Evolutionary conservation across 2,888 invertebrate species (phyloP).

Genomic region (Apodemia duryi): DNA sequence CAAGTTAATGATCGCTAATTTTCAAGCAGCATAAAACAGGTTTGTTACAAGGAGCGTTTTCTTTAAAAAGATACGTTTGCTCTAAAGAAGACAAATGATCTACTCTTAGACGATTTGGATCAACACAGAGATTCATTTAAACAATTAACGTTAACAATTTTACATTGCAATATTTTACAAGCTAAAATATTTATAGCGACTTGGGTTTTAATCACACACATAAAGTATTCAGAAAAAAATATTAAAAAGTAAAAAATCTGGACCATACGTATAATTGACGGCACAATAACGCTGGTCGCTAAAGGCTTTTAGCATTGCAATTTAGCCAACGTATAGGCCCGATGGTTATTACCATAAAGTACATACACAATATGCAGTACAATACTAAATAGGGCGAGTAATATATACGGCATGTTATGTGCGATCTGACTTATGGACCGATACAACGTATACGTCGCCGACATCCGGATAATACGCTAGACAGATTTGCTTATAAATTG

Average conservation of each 20-base stretch:
- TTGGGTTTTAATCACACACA: slow-evolving; percentile 1
- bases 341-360: slow-evolving; percentile 20
- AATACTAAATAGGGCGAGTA: slow-evolving; percentile 28
- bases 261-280: slow-evolving; percentile 10
- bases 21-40: no score
- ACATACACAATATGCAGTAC: slow-evolving; percentile 23
- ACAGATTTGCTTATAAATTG: slow-evolving; percentile 72
- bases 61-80: no score
- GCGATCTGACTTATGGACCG: slow-evolving; percentile 44
- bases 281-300: slow-evolving; percentile 8
- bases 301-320: slow-evolving; percentile 19
- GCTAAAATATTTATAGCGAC: background rate
- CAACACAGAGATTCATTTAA: no score
- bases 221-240: background rate
- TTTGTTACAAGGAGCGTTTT: no score
- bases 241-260: slow-evolving; percentile 10
- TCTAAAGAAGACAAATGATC: no score
- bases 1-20: no score
- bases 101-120: no score
- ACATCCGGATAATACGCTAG: slow-evolving; percentile 54
- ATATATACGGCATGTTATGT: slow-evolving; percentile 30
- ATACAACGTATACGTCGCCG: slow-evolving; percentile 51
- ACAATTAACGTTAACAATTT: no score
- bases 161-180: no score
- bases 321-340: slow-evolving; percentile 14